phyloP scores from a whole-genome alignment of 2,797 vertebrate genomes.

The Chlorospingus semifuscus region DNA sequence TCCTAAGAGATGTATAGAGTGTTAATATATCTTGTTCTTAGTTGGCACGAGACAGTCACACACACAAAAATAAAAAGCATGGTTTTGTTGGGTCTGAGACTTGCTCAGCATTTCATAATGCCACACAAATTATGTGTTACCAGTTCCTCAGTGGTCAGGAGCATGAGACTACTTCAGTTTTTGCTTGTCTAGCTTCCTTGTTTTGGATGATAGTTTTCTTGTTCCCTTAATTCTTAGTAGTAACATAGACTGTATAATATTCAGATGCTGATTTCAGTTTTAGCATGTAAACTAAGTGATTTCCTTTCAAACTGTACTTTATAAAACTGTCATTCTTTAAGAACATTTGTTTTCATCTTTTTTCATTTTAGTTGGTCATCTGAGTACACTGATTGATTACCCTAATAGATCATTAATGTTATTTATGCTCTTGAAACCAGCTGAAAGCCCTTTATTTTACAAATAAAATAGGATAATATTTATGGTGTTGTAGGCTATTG shows the following conservation, averaged over 20 bases:
- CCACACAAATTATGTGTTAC: rapidly evolving
- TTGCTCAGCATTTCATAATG: not conserved
- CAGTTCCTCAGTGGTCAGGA: not conserved
- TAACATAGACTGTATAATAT: not conserved
- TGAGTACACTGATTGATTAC: not conserved
- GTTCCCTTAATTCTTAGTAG: not conserved
- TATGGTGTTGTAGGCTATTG: not conserved
- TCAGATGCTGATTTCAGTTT: not conserved
- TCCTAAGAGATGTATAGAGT: not conserved
- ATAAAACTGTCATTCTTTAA: not conserved
- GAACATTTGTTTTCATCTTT: not conserved
- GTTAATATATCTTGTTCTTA: not conserved
- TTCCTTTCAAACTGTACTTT: not conserved
- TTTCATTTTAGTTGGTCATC: not conserved
- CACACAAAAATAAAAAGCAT: not conserved
- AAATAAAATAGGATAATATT: not conserved
- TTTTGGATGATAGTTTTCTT: not conserved
- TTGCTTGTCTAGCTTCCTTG: not conserved
- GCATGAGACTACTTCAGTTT: not conserved
- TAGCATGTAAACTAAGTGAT: not conserved
- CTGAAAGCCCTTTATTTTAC: not conserved
- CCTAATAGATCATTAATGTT: not conserved
- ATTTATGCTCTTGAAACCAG: not conserved
- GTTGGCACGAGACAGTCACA: not conserved
- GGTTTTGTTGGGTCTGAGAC: not conserved